These are phyloP conservation scores for Meiosimyza decipiens DNA, from an alignment of 2,888 invertebrate species.

Conservation along the genomic window DNA sequence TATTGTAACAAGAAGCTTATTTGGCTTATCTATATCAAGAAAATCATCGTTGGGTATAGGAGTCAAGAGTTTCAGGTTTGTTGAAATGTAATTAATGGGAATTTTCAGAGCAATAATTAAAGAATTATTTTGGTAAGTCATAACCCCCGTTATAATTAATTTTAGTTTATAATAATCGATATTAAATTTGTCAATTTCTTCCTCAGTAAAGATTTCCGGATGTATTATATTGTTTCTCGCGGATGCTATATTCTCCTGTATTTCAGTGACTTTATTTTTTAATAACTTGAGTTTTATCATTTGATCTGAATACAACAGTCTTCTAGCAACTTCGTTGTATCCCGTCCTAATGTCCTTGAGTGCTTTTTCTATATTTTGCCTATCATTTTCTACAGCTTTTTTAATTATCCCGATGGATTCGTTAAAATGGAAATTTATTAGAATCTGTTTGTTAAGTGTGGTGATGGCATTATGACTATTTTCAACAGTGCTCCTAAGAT, in stretches of 20 bases:
- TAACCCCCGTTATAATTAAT: conserved; percentile 26
- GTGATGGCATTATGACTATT: conserved; percentile 28
- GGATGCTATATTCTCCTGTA: no score
- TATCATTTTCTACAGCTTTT: conserved; percentile 21
- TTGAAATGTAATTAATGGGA: no score
- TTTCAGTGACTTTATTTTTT: no score
- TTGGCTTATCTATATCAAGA: not conserved
- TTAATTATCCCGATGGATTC: conserved; percentile 30
- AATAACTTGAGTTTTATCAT: no score
- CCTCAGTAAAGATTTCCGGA: conserved; percentile 9
- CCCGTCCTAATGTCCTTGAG: no score
- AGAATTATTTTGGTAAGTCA: conserved; percentile 21
- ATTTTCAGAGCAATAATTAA: conserved; percentile 31
- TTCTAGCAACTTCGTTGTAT: no score
- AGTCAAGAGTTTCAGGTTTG: not conserved
- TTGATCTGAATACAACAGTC: no score
- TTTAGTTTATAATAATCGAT: conserved; percentile 32
- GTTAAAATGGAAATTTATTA: not conserved
- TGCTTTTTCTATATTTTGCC: no score
- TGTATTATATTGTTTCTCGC: no score
- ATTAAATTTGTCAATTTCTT: conserved; percentile 25
- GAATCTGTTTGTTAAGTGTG: conserved; percentile 16
- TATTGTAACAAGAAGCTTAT: not conserved
- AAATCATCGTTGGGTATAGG: not conserved
- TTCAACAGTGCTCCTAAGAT: not conserved